A percentile compares a stretch with the other conserved stretches of the same genome.
Evolutionary conservation across 2,797 vertebrate genomes (phyloP).

Genomic region (Sebastes alutus): DNA sequence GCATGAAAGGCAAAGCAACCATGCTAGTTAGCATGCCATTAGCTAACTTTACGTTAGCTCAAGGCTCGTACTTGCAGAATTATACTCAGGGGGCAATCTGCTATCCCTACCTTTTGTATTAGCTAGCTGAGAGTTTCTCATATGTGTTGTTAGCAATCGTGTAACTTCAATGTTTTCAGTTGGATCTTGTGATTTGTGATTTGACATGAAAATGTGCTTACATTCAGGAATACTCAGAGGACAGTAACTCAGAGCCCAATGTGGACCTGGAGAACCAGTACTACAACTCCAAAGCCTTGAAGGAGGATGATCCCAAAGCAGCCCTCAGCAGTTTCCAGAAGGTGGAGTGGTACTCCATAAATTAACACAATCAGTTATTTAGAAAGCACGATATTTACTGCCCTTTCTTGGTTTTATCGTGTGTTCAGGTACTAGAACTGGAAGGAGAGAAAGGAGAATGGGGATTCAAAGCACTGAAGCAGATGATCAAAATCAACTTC

Average conservation of each 20-base stretch:
- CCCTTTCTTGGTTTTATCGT: not conserved
- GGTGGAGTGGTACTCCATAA: conserved; percentile 68
- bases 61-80: conserved; percentile 28
- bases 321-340: conserved; percentile 94
- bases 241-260: conserved; percentile 94
- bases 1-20: not conserved
- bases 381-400: not conserved
- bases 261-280: conserved; percentile 96
- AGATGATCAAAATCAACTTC: conserved; percentile 99
- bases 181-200: not conserved
- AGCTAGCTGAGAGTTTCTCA: not conserved
- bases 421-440: conserved; percentile 92
- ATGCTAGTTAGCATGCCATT: conserved; percentile 15
- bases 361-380: not conserved
- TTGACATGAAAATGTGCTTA: conserved; percentile 7
- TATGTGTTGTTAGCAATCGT: not conserved
- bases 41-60: conserved; percentile 56
- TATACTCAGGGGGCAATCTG: not conserved
- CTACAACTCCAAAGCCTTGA: conserved; percentile 95
- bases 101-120: not conserved
- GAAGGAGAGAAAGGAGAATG: conserved; percentile 99
- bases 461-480: conserved; percentile 99
- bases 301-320: conserved; percentile 94
- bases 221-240: conserved; percentile 91
- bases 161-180: not conserved